Evolutionary conservation across 2,888 invertebrate species (phyloP), one percentile per base, ranked within the genome.

Genomic region (Hedya salicella): DNA sequence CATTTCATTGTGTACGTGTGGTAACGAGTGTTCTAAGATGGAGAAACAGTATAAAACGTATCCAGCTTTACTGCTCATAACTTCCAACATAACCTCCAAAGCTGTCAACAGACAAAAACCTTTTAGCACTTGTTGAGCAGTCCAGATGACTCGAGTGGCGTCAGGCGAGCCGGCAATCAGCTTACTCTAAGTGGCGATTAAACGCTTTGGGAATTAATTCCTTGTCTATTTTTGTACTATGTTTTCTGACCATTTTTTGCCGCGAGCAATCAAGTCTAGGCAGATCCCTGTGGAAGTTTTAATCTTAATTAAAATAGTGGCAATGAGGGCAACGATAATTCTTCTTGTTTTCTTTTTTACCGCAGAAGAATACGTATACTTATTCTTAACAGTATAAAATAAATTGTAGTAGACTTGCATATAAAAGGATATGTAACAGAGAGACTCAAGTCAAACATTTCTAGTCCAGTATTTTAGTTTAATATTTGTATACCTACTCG

Each of bases 131-230:
- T 60, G 65, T 65, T 65, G 65, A 46, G 40, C 48, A 64, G 6
- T 36, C 14, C 32, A 30, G 50, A 53, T 49, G 60, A 60, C 46
- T 46, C 25, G 16, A n/a, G 13, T 21, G n/a, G n/a, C 36, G 59
- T 65, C 60, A 61, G 53, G 54, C 66, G 40, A 66, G 53, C 30
- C 53, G 3, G 32, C 60, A 40, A 60, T 60, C 54, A 61, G 60
- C 60, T 66, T 61, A 63, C 40, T 42, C 14, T 48, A 48, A 61
- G 48, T 65, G 44, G 44, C 46, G 59, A 54, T 54, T 60, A 66
- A 60, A n/a, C 30, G 49, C 14, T 16, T 3, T 16, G 9, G n/a
- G 14, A 16, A n/a, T 52, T 16, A 19, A 42, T 49, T 49, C 19
- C 6, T 40, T 11, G n/a, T 60, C 53, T 65, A 48, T 60, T 60